These are phyloP conservation scores for Drosophila arawakana DNA, from an alignment of 1,140 invertebrate species.

Conservation along the genomic window DNA sequence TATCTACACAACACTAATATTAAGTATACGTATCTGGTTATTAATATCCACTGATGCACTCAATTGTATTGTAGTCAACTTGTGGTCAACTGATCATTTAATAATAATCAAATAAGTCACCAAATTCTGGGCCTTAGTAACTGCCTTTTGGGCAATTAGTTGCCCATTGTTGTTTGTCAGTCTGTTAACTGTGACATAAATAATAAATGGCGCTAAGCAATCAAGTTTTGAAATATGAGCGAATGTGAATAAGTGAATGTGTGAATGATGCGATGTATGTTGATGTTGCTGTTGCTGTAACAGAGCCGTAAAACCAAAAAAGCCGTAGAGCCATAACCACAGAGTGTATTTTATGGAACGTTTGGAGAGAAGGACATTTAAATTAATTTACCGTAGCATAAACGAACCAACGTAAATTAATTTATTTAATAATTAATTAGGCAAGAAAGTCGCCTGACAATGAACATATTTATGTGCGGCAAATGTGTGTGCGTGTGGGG, in stretches of 20 bases:
- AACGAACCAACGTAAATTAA: slow-evolving; percentile 72
- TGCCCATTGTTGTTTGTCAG: slow-evolving; percentile 47
- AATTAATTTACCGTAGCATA: slow-evolving; percentile 73
- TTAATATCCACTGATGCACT: neutral
- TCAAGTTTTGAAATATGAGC: slow-evolving; percentile 33
- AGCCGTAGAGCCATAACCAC: slow-evolving; percentile 17
- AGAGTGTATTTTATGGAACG: slow-evolving; percentile 40
- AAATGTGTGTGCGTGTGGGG: slow-evolving; percentile 16
- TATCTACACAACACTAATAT: too few relatives aligned
- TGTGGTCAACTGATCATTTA: slow-evolving; percentile 60
- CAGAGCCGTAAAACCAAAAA: slow-evolving; percentile 25
- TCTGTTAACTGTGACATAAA: slow-evolving; percentile 63
- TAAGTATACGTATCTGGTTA: too few relatives aligned
- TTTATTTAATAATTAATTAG: slow-evolving; percentile 83
- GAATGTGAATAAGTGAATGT: neutral
- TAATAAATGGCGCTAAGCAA: slow-evolving; percentile 66
- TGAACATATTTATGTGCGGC: slow-evolving; percentile 71
- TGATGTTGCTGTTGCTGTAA: slow-evolving; percentile 14
- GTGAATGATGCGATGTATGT: slow-evolving; percentile 31
- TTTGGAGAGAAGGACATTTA: slow-evolving; percentile 61
- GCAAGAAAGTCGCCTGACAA: slow-evolving; percentile 74
- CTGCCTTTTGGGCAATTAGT: slow-evolving; percentile 64
- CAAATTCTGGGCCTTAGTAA: slow-evolving; percentile 22
- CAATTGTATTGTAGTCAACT: slow-evolving; percentile 34
- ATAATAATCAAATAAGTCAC: slow-evolving; percentile 48